Evolutionary conservation across 2,888 invertebrate species (phyloP).

Genomic region (Pandemis cinnamomeana): DNA sequence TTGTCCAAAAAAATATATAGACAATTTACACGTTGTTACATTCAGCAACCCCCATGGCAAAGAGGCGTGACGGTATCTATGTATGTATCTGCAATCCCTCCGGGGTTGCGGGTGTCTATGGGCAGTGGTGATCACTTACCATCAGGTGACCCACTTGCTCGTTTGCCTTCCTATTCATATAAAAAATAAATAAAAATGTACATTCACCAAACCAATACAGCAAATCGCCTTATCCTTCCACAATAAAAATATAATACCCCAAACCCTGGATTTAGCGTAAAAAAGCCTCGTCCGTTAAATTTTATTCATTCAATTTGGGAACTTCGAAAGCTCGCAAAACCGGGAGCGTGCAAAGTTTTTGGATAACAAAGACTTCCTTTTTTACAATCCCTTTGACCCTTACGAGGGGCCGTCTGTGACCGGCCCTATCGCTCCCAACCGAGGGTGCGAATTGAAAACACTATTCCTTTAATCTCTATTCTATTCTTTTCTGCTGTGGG

Average conservation of each 20-base stretch:
- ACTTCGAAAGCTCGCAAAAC: conserved; percentile 14
- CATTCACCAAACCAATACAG: background rate
- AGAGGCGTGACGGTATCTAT: too few species aligned
- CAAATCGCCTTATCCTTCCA: background rate
- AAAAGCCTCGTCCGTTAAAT: conserved; percentile 11
- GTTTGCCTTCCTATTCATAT: too few species aligned
- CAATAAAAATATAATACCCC: conserved; percentile 11
- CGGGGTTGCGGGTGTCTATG: too few species aligned
- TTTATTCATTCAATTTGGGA: conserved; percentile 38
- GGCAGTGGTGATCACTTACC: too few species aligned
- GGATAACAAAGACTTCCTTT: conserved; percentile 34
- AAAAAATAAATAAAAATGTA: too few species aligned
- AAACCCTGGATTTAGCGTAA: background rate
- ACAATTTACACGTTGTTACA: background rate
- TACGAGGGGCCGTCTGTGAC: background rate
- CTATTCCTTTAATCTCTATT: background rate
- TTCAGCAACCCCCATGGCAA: background rate
- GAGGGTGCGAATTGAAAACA: background rate
- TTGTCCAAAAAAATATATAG: too few species aligned
- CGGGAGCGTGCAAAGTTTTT: conserved; percentile 29
- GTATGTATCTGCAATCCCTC: too few species aligned
- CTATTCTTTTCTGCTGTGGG: too few species aligned
- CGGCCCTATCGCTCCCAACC: background rate
- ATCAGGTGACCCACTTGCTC: too few species aligned
- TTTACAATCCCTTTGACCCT: conserved; percentile 29